Percentiles rank a stretch among this genome's conserved stretches.
These are phyloP conservation scores for Gorsachius magnificus DNA, from an alignment of 2,797 vertebrate genomes.

Conservation along the genomic window DNA sequence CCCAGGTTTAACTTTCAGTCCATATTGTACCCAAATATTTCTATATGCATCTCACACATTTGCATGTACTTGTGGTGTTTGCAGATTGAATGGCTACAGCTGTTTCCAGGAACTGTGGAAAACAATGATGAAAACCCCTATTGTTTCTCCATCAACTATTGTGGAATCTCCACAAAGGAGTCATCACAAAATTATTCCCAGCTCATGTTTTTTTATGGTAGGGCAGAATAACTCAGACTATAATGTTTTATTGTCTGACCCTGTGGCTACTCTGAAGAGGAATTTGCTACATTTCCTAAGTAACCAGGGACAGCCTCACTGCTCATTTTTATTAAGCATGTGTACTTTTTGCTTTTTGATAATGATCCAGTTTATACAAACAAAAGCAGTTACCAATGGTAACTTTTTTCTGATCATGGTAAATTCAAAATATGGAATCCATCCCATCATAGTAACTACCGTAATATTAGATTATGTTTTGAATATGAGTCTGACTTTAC, in stretches of 20 bases:
- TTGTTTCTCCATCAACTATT: not conserved
- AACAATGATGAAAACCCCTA: not conserved
- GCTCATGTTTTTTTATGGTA: not conserved
- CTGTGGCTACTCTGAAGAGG: not conserved
- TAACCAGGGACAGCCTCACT: not conserved
- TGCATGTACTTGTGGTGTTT: not conserved
- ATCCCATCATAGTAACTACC: constrained; percentile 24
- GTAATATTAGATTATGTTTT: constrained; percentile 34
- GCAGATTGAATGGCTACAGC: not conserved
- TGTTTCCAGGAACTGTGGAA: not conserved
- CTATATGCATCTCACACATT: not conserved
- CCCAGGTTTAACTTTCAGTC: not conserved
- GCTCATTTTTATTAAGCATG: not conserved
- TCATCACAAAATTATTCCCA: not conserved
- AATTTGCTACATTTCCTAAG: not conserved
- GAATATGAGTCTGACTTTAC: constrained; percentile 19
- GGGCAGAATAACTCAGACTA: not conserved
- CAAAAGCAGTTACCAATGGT: not conserved
- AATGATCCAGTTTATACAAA: constrained; percentile 1
- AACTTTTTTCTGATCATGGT: not conserved
- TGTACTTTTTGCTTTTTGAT: constrained; percentile 27
- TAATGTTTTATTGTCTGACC: not conserved
- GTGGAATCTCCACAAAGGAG: not conserved
- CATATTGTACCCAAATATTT: not conserved
- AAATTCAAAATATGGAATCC: constrained; percentile 60